Conservation (phyloP, 2,113 vertebrate genomes). For the Paedocypris sp. region DNA sequence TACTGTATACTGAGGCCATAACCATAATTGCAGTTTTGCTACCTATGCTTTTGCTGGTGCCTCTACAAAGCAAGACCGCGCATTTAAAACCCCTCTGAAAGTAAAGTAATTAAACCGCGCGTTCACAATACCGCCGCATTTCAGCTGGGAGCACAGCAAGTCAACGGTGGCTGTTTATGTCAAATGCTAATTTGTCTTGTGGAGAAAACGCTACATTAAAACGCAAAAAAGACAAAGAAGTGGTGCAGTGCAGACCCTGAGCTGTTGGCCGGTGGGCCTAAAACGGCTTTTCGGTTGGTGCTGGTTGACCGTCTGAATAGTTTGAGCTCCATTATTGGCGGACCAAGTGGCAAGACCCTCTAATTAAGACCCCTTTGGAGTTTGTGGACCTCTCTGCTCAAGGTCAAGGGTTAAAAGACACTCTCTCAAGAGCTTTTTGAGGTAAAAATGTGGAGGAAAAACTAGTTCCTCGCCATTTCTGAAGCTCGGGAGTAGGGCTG, state of each 20-base stretch:
- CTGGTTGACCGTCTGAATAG: neutral
- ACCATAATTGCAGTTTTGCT: neutral
- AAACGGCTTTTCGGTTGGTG: neutral
- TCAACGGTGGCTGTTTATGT: neutral
- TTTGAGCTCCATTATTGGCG: neutral
- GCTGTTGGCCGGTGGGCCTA: neutral
- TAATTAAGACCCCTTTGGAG: neutral
- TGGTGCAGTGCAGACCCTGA: neutral
- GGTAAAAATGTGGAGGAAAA: neutral
- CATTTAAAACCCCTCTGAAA: constrained; percentile 4
- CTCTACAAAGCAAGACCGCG: neutral
- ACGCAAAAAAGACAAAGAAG: neutral
- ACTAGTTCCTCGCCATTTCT: neutral
- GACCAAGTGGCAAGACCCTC: neutral
- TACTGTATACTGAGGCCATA: neutral
- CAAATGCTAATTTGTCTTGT: neutral
- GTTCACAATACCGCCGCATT: neutral
- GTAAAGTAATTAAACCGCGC: constrained; percentile 2
- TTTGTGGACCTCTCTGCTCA: neutral
- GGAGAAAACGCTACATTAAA: neutral
- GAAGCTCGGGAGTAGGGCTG: neutral
- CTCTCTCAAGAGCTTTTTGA: neutral
- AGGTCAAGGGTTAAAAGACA: constrained; percentile 2
- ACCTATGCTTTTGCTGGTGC: neutral
- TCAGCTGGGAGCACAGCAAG: neutral